Percentiles rank a stretch among this genome's conserved stretches.
Evolutionary conservation across 2,797 vertebrate species (phyloP).

Genomic region (Tapirus indicus): DNA sequence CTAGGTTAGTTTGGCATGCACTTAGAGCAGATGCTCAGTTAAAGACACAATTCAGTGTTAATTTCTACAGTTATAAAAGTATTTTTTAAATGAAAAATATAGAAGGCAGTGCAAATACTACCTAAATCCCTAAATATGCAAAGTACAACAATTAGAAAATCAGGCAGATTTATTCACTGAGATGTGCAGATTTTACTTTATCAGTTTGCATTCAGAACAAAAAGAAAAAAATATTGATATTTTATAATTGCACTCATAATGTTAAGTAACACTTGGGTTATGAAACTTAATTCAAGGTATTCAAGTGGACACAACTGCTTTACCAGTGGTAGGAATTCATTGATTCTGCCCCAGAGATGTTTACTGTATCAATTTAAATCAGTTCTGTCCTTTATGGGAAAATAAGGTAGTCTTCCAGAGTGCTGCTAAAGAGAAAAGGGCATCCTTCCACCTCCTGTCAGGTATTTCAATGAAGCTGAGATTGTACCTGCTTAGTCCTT

Average conservation of each 20-base stretch:
- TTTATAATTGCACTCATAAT: not conserved
- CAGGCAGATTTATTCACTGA: not conserved
- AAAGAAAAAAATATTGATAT: not conserved
- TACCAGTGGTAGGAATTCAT: not conserved
- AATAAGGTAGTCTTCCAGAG: not conserved
- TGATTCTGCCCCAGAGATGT: not conserved
- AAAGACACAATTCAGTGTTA: not conserved
- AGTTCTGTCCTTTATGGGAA: not conserved
- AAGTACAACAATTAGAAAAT: not conserved
- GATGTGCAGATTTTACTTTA: conserved; percentile 8
- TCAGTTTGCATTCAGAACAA: conserved; percentile 24
- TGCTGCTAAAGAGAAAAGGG: not conserved
- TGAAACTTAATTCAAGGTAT: not conserved
- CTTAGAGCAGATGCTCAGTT: not conserved
- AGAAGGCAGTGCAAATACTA: not conserved
- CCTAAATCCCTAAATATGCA: conserved; percentile 32
- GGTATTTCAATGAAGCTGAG: not conserved
- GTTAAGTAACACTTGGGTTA: not conserved
- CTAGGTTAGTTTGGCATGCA: conserved; percentile 40
- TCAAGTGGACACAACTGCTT: not conserved
- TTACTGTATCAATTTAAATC: conserved; percentile 43
- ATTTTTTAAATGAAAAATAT: not conserved
- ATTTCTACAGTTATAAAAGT: conserved; percentile 20
- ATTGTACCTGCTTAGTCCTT: not conserved
- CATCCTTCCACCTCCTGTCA: not conserved